Conservation (phyloP, 2,797 vertebrate species). For the Acipenser ruthenus region DNA sequence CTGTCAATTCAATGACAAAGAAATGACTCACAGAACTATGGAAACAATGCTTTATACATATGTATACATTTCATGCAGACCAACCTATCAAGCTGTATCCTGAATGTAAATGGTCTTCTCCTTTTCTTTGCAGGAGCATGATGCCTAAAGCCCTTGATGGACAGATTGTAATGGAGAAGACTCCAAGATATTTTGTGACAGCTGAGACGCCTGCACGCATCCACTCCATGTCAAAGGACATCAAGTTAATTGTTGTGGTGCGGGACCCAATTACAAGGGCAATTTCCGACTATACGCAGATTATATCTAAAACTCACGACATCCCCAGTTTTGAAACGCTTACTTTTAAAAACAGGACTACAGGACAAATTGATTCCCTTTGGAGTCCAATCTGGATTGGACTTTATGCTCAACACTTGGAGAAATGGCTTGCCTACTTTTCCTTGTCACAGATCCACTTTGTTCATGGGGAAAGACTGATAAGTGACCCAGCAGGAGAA, state of each 20-base stretch:
- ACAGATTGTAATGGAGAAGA: constrained; percentile 75
- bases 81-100: no score
- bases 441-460: constrained; percentile 65
- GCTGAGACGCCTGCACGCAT: constrained; percentile 62
- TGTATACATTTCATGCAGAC: neutral
- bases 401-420: constrained; percentile 68
- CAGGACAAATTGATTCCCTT: constrained; percentile 57
- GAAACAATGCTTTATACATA: no score
- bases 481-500: constrained; percentile 65
- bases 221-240: constrained; percentile 58
- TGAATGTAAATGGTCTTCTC: neutral
- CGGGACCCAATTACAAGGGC: constrained; percentile 69
- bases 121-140: constrained; percentile 50
- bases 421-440: constrained; percentile 69
- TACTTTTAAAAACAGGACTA: constrained; percentile 62
- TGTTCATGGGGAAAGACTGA: constrained; percentile 65
- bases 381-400: constrained; percentile 75
- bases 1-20: constrained; percentile 9
- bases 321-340: constrained; percentile 64
- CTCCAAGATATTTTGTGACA: constrained; percentile 67
- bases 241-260: constrained; percentile 70
- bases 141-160: constrained; percentile 72
- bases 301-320: constrained; percentile 64
- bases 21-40: no score
- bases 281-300: constrained; percentile 74